Evolutionary conservation across 30 jellyfish, hydroid and myxozoan genomes (phyloP).

Genomic region (Aurelia aurita): DNA sequence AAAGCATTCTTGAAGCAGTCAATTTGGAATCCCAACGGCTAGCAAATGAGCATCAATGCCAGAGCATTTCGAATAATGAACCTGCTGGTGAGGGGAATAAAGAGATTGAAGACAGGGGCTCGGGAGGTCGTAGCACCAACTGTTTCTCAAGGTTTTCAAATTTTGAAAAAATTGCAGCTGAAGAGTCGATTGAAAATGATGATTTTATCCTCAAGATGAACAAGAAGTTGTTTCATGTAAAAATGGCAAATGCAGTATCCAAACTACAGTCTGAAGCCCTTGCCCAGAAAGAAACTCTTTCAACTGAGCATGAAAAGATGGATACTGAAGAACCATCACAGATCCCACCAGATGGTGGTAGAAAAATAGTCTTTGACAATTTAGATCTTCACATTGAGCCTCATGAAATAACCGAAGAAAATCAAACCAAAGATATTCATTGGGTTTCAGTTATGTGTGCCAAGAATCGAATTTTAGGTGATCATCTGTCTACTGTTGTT

Average conservation of each 20-base stretch:
- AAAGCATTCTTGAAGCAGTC: too few relatives aligned
- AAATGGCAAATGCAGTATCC: conserved; percentile 32
- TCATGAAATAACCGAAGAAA: conserved; percentile 33
- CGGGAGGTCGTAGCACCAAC: too few relatives aligned
- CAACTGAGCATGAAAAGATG: conserved; percentile 23
- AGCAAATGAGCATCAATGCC: too few relatives aligned
- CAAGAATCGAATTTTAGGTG: too few relatives aligned
- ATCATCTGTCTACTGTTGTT: too few relatives aligned
- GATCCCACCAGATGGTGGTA: conserved; percentile 1
- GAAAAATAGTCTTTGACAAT: too few relatives aligned
- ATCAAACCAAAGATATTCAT: conserved; percentile 26
- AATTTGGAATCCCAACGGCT: too few relatives aligned
- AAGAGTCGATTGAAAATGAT: too few relatives aligned
- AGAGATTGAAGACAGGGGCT: too few relatives aligned
- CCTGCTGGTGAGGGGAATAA: too few relatives aligned
- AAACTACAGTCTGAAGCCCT: conserved; percentile 24
- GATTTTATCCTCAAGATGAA: conserved; percentile 12
- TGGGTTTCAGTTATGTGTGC: conserved; percentile 30
- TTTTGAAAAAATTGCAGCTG: conserved; percentile 23
- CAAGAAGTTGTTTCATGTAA: conserved; percentile 21
- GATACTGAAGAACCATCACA: conserved; percentile 19
- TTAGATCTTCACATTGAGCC: conserved; percentile 22
- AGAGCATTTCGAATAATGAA: too few relatives aligned
- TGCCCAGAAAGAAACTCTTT: conserved; percentile 31
- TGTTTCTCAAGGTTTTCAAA: conserved; percentile 17